Percentiles rank a stretch among this genome's conserved stretches.
Conservation (phyloP, 1,140 invertebrate genomes). For the Temnothorax longispinosus region DNA sequence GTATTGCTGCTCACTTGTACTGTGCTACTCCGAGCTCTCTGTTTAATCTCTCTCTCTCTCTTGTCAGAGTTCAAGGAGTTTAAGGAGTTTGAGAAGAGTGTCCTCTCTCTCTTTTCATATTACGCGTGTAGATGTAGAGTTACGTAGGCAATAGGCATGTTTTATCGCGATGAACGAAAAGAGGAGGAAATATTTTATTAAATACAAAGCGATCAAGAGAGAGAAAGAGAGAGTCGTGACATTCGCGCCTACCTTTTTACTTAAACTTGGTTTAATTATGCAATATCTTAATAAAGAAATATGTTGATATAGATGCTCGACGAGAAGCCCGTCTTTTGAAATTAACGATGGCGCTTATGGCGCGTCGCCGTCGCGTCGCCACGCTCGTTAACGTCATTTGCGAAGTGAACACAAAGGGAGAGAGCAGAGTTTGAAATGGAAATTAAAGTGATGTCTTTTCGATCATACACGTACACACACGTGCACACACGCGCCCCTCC, state of each 20-base stretch:
- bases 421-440: background rate
- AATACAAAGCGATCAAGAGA: background rate
- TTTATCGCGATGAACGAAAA: background rate
- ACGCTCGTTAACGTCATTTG: constrained; percentile 36
- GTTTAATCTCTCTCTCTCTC: constrained; percentile 14
- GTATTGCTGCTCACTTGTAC: background rate
- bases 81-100: constrained; percentile 14
- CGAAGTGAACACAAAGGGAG: constrained; percentile 2
- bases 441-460: constrained; percentile 11
- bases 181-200: constrained; percentile 21
- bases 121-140: background rate
- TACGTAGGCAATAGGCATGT: background rate
- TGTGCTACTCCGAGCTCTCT: background rate
- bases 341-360: constrained; percentile 41
- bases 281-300: constrained; percentile 24
- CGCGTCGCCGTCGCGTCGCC: background rate
- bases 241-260: background rate
- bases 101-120: background rate
- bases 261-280: constrained; percentile 32
- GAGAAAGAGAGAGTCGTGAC: background rate
- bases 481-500: no score
- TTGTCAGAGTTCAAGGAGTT: constrained; percentile 23
- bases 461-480: no score
- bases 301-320: constrained; percentile 21
- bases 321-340: constrained; percentile 29